Evolutionary conservation across 2,888 invertebrate species (phyloP).

Genomic region (Venusia cambrica): DNA sequence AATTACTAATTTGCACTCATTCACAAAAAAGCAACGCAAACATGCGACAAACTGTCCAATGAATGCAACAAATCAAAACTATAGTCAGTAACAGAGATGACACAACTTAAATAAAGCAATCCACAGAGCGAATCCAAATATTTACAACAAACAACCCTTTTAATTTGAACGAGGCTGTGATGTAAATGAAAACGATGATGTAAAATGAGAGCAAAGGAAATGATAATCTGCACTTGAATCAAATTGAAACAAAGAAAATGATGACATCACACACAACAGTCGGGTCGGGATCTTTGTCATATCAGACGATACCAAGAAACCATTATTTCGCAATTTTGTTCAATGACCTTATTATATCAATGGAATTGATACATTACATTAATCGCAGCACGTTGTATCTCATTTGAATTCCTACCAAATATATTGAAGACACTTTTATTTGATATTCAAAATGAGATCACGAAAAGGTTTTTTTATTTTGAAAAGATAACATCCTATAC

Average conservation of each 20-base stretch:
- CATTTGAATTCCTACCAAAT: constrained; percentile 15
- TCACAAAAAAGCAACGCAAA: constrained; percentile 23
- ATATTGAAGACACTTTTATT: constrained; percentile 16
- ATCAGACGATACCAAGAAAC: constrained; percentile 38
- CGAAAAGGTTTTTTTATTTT: constrained; percentile 21
- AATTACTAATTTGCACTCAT: constrained; percentile 30
- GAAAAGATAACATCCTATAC: constrained; percentile 54
- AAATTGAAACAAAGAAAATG: constrained; percentile 59
- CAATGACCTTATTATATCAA: constrained; percentile 40
- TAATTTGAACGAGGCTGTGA: neutral
- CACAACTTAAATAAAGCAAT: constrained; percentile 2
- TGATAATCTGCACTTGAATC: constrained; percentile 49
- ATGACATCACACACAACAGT: constrained; percentile 55
- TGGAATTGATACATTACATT: constrained; percentile 29
- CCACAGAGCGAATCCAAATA: constrained; percentile 1
- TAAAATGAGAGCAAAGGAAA: constrained; percentile 45
- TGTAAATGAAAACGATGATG: constrained; percentile 27
- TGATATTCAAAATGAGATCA: constrained; percentile 15
- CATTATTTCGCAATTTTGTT: constrained; percentile 49
- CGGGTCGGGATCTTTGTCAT: constrained; percentile 40
- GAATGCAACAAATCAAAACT: constrained; percentile 9
- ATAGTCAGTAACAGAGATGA: constrained; percentile 2
- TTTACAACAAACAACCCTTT: neutral
- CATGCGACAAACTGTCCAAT: constrained; percentile 12
- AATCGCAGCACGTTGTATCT: constrained; percentile 32